Evolutionary conservation across 2,113 vertebrate species (phyloP), one percentile per base, ranked within the genome.

Genomic region (Copsychus sechellarum): DNA sequence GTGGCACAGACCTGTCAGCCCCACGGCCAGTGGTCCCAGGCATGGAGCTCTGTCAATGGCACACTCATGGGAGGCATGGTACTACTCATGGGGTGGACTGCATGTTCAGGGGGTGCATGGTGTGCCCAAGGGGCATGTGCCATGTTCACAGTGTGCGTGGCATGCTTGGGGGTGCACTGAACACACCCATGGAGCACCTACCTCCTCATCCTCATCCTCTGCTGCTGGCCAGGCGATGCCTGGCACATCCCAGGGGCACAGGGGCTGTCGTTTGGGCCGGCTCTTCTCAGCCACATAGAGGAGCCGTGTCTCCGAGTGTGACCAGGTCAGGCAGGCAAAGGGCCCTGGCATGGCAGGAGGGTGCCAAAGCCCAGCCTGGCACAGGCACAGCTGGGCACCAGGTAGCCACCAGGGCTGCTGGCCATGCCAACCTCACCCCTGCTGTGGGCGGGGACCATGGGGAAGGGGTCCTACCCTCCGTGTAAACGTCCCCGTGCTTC

Each of bases 321-420:
- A 99, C 99, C 99, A 99, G 86, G 99, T 98, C 97, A 99, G 96
- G 90, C 98, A 99, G 94, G 99, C 98, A 92, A 99, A 99, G 79
- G 99, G 99, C 51, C 98, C 99, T 99, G 86, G 56, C 51, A 43
- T 3, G 17, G 81, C 34, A n/a, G 83, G 42, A 54, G 7, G 14
- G 25, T 86, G 51, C 26, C 61, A 64, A 66, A 84, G 19, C 42
- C 54, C 54, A 53, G 50, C 9, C 23, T 33, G 38, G 51, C 9
- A 9, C 14, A 6, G 67, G 64, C n/a, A 23, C 50, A 48, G 40
- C 40, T 0, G 1, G 23, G 69, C 58, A 43, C 61, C 3, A 8
- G 38, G 21, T 3, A 18, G 51, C n/a, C 60, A 28, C 38, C 2
- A 19, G 42, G 9, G 23, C 54, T 1, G 1, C 25, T 2, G 4